phyloP scores from a whole-genome alignment of 2,113 vertebrate genomes.

The Phyllostomus hastatus region DNA sequence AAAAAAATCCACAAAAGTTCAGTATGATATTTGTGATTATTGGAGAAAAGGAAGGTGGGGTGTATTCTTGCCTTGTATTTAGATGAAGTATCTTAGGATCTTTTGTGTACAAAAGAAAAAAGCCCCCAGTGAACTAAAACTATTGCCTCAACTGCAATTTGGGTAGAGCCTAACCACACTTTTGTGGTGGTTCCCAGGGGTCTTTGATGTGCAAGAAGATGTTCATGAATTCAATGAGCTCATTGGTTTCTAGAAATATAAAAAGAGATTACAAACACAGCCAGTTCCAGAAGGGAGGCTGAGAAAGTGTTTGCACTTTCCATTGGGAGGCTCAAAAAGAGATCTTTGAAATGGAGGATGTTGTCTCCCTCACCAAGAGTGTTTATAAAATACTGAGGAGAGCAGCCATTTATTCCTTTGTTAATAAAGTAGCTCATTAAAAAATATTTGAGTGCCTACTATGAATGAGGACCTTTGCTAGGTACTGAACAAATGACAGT shows the following conservation, averaged over 20 bases:
- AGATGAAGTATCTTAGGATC: not conserved
- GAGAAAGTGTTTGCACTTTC: not conserved
- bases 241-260: constrained; percentile 23
- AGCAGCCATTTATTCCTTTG: not conserved
- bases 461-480: not conserved
- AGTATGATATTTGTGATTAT: not conserved
- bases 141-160: not conserved
- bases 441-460: not conserved
- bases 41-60: not conserved
- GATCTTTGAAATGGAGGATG: not conserved
- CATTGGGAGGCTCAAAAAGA: not conserved
- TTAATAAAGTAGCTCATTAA: not conserved
- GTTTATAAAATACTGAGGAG: not conserved
- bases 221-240: constrained; percentile 1
- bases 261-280: not conserved
- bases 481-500: not conserved
- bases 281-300: not conserved
- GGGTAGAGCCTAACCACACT: constrained; percentile 2
- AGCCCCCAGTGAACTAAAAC: constrained; percentile 35
- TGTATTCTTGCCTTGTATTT: not conserved
- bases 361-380: not conserved
- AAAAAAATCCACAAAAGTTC: not conserved
- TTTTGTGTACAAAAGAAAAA: not conserved
- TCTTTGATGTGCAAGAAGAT: constrained; percentile 35
- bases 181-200: not conserved